These are phyloP conservation scores for Allobates femoralis DNA, from an alignment of 2,797 vertebrate species.

Conservation along the genomic window DNA sequence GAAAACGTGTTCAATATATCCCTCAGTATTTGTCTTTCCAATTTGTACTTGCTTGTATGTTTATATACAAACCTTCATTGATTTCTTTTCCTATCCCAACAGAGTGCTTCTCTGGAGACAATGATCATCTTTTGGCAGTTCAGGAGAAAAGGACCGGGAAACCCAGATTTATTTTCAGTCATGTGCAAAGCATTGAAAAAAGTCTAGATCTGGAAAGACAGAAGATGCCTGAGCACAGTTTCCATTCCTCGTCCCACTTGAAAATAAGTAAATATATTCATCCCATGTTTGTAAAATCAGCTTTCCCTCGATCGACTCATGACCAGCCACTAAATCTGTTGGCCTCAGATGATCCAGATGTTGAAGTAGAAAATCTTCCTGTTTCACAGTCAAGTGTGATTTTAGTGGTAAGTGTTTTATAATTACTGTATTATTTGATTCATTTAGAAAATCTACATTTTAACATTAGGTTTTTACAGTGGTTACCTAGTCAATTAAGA, in stretches of 20 bases:
- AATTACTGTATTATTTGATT: background rate
- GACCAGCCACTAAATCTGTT: constrained; percentile 77
- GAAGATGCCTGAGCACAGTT: constrained; percentile 71
- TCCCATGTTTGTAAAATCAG: constrained; percentile 73
- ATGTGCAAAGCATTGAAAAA: constrained; percentile 75
- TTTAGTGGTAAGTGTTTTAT: constrained; percentile 77
- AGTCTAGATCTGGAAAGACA: constrained; percentile 73
- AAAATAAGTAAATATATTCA: constrained; percentile 72
- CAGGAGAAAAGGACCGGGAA: constrained; percentile 73
- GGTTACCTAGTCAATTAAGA: background rate
- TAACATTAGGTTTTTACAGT: background rate
- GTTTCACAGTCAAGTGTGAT: constrained; percentile 76
- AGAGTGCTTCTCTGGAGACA: constrained; percentile 79
- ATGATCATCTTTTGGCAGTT: constrained; percentile 74
- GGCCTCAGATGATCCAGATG: constrained; percentile 74
- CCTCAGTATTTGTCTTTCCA: background rate
- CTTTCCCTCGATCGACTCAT: constrained; percentile 73
- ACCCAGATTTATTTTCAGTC: constrained; percentile 76
- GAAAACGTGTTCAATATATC: background rate
- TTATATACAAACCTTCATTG: background rate
- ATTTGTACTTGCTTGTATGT: background rate
- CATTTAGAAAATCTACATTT: background rate
- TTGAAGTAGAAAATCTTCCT: constrained; percentile 80
- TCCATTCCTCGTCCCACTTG: constrained; percentile 66
- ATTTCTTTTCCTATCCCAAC: constrained; percentile 61